Evolutionary conservation across 2,888 invertebrate genomes (phyloP), one percentile per base, ranked within the genome.

Genomic region (Yponomeuta sedellus): DNA sequence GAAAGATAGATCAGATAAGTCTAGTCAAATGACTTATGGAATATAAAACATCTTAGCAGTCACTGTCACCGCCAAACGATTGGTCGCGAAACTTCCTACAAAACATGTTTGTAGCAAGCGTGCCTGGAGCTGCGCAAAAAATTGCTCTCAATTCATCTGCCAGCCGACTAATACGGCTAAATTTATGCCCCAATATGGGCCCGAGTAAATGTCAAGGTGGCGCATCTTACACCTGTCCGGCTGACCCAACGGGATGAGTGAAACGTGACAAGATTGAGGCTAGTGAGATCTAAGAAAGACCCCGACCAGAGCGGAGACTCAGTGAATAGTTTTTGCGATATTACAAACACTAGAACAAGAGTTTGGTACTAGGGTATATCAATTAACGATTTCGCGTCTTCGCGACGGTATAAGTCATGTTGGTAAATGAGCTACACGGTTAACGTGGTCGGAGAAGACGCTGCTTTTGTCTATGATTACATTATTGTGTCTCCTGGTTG

Each of bases 201-300:
- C 20, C 62, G 39, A 16, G 10, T 71, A 73, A 74, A 77, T 73
- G 72, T 73, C 75, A 72, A 74, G 74, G 71, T 68, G 67, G 68
- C 66, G 66, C 66, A 67, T 69, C 11, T 66, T 66, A 68, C 77
- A 78, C 74, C 77, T 79, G 82, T 74, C 77, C 77, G 73, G 78
- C 76, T 79, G 78, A 79, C 76, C 76, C 71, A 78, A 76, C 77
- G 76, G 74, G 78, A 74, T 70, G 67, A 78, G 44, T 82, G 79
- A 83, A 76, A 74, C 74, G 22, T 22, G 59, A 25, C 59, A 22
- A 12, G 19, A 22, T 10, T 59, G 19, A 22, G n/a, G 59, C 25
- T 22, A 59, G 20, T 5, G 25, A 12, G 25, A 59, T 22, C 19
- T 20, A 52, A 59, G 25, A 59, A 25, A 11, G 19, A 20, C 25